These are phyloP conservation scores for Cheilosia variabilis DNA, from an alignment of 2,888 invertebrate genomes.

Conservation along the genomic window DNA sequence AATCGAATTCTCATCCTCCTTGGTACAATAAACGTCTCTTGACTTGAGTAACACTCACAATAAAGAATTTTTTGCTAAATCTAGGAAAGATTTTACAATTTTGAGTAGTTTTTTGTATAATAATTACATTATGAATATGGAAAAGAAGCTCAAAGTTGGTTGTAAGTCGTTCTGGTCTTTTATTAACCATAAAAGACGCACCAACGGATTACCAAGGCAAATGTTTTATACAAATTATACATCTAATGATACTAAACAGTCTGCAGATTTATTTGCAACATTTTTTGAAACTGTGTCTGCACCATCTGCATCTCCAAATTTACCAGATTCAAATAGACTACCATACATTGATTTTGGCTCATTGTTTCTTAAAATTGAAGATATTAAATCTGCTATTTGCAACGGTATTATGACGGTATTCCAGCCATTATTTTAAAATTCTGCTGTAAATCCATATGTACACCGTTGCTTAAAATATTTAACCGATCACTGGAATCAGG, in stretches of 20 bases:
- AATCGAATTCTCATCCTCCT: neutral
- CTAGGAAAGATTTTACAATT: conserved; percentile 1
- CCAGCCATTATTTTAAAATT: no score
- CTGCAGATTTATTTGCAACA: neutral
- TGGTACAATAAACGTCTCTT: neutral
- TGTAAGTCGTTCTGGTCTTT: conserved; percentile 9
- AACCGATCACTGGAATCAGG: no score
- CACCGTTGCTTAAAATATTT: no score
- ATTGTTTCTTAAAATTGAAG: neutral
- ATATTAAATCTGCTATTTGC: neutral
- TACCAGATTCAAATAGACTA: neutral
- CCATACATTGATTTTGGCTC: neutral
- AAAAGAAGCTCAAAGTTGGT: neutral
- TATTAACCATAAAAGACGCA: neutral
- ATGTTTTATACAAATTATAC: conserved; percentile 1
- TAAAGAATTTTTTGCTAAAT: conserved; percentile 7
- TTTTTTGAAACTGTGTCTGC: neutral
- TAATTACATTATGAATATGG: neutral
- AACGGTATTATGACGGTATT: no score
- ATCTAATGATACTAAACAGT: conserved; percentile 1
- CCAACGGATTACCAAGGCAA: no score
- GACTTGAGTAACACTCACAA: neutral
- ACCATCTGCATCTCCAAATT: neutral
- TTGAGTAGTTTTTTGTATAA: conserved; percentile 8
- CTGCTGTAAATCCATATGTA: no score